A percentile compares a stretch with the other conserved stretches of the same genome.
phyloP scores from a whole-genome alignment of 1,140 invertebrate species.

The Myzus persicae region DNA sequence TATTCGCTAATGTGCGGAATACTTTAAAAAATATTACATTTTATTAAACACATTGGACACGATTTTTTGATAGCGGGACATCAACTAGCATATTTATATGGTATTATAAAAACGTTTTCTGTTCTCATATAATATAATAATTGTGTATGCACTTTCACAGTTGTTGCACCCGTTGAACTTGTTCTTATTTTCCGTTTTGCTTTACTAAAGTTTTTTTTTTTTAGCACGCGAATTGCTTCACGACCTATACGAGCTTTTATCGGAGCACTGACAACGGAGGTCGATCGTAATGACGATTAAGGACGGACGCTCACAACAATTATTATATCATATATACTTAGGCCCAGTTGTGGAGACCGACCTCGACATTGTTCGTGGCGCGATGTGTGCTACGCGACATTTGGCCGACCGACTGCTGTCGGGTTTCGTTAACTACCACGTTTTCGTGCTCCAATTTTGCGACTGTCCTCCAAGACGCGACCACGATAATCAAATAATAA shows the following conservation, averaged over 20 bases:
- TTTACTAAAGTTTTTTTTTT: not conserved
- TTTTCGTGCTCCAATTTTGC: not conserved
- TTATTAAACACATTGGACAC: too few relatives aligned
- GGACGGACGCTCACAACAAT: not conserved
- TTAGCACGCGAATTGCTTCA: not conserved
- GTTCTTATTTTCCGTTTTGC: not conserved
- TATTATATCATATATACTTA: not conserved
- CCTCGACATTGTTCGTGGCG: not conserved
- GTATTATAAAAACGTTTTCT: not conserved
- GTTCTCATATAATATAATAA: not conserved
- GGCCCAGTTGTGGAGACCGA: not conserved
- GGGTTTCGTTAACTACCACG: not conserved
- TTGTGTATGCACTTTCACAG: too few relatives aligned
- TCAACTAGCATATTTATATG: not conserved
- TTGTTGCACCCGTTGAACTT: not conserved
- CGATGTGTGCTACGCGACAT: conserved; percentile 9
- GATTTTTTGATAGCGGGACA: too few relatives aligned
- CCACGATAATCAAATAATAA: not conserved
- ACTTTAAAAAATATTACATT: too few relatives aligned
- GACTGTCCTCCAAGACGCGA: not conserved
- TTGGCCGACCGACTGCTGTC: not conserved
- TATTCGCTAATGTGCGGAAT: too few relatives aligned
- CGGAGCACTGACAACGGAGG: not conserved
- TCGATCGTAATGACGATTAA: not conserved
- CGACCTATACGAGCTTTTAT: too few relatives aligned